These are phyloP conservation scores for Mesitornis unicolor DNA, from an alignment of 2,113 vertebrate genomes.

Conservation along the genomic window DNA sequence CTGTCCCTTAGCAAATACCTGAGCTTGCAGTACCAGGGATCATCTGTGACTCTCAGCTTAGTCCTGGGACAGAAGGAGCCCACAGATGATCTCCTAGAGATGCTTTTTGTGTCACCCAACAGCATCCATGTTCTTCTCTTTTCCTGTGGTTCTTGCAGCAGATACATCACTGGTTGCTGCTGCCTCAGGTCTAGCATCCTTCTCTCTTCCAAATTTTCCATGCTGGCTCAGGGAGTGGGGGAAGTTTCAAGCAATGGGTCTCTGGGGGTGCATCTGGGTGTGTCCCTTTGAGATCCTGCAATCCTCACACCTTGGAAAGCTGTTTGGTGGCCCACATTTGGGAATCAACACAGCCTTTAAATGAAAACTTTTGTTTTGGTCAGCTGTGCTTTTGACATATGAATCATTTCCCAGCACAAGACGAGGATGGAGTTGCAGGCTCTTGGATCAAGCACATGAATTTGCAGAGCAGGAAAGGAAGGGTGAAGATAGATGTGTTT, in stretches of 20 bases:
- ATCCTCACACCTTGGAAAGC: neutral
- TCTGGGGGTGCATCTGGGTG: neutral
- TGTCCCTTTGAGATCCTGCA: neutral
- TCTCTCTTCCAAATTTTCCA: neutral
- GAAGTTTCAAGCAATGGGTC: neutral
- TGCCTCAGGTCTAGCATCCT: neutral
- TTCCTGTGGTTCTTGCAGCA: neutral
- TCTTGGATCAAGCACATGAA: neutral
- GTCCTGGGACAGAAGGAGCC: neutral
- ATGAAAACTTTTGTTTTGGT: neutral
- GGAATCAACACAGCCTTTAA: neutral
- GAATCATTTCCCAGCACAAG: neutral
- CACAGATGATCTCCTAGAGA: neutral
- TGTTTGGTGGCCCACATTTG: neutral
- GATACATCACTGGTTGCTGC: neutral
- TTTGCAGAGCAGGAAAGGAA: neutral
- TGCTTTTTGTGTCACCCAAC: neutral
- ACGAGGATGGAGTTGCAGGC: neutral
- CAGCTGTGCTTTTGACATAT: neutral
- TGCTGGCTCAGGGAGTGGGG: neutral
- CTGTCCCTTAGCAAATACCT: neutral
- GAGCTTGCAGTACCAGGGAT: neutral
- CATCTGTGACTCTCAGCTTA: neutral
- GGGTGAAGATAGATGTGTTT: neutral
- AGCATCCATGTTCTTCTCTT: neutral